Conservation (phyloP, 2,888 invertebrate genomes). For the Nomada ferruginata region DNA sequence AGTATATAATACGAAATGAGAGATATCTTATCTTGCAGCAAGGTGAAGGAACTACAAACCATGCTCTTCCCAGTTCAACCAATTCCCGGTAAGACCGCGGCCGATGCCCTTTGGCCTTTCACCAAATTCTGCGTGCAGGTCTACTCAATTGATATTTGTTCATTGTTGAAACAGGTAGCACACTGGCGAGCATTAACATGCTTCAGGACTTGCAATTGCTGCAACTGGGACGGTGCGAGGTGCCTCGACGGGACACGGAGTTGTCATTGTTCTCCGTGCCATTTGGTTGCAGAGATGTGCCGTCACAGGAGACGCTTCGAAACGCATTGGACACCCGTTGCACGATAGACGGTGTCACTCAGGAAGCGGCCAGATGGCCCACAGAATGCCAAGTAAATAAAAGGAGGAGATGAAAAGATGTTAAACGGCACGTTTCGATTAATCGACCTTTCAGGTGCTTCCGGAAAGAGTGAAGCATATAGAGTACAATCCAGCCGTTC, state of each 20-base stretch:
- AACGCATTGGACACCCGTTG: conserved; percentile 70
- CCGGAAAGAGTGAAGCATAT: conserved; percentile 93
- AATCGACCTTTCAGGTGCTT: conserved; percentile 87
- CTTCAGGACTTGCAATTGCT: conserved; percentile 58
- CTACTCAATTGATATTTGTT: not conserved
- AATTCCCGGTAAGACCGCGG: conserved; percentile 74
- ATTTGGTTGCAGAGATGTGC: conserved; percentile 50
- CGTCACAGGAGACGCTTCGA: conserved; percentile 73
- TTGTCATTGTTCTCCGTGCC: conserved; percentile 57
- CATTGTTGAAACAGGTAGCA: conserved; percentile 39
- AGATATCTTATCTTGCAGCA: conserved; percentile 78
- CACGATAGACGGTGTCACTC: conserved; percentile 84
- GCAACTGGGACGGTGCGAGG: conserved; percentile 57
- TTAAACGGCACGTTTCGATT: not conserved
- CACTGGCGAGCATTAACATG: conserved; percentile 51
- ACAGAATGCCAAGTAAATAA: conserved; percentile 93
- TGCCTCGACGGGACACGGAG: conserved; percentile 45
- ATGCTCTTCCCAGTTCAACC: conserved; percentile 87
- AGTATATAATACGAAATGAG: conserved; percentile 75
- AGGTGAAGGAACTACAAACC: conserved; percentile 88
- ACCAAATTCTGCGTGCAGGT: not conserved
- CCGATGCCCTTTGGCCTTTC: not conserved
- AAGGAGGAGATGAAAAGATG: not conserved
- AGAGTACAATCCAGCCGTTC: conserved; percentile 88
- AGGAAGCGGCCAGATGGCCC: conserved; percentile 94